phyloP scores from a whole-genome alignment of 2,888 invertebrate species.

The Perizoma affinitatum region DNA sequence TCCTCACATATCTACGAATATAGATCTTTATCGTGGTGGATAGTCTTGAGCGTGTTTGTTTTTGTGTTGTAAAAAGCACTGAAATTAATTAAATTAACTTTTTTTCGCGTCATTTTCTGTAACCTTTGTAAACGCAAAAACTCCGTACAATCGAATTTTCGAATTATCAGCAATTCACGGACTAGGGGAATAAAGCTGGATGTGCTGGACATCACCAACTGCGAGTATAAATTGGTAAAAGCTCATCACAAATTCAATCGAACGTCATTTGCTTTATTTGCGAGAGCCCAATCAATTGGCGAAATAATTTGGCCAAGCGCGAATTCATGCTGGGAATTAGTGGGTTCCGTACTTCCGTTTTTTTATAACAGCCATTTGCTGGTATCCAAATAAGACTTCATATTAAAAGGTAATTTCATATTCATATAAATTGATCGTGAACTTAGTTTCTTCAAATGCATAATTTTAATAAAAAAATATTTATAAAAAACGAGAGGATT shows the following conservation, averaged over 20 bases:
- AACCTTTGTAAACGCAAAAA: slow-evolving; percentile 3
- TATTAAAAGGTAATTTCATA: too few species aligned
- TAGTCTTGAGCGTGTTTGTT: too few species aligned
- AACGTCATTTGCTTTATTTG: slow-evolving; percentile 75
- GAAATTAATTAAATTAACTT: not conserved
- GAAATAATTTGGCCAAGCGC: slow-evolving; percentile 61
- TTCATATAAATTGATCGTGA: too few species aligned
- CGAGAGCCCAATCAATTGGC: slow-evolving; percentile 72
- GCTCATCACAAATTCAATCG: slow-evolving; percentile 79
- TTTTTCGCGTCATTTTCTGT: not conserved
- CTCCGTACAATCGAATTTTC: slow-evolving; percentile 14
- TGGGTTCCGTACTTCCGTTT: slow-evolving; percentile 43
- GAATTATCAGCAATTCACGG: slow-evolving; percentile 5
- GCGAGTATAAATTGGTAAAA: slow-evolving; percentile 62
- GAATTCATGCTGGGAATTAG: slow-evolving; percentile 13
- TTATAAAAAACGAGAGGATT: too few species aligned
- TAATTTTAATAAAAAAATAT: too few species aligned
- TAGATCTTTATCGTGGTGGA: too few species aligned
- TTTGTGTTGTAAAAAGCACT: not conserved
- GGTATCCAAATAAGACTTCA: too few species aligned
- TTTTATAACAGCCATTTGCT: not conserved
- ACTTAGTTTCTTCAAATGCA: too few species aligned
- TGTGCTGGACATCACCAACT: slow-evolving; percentile 20
- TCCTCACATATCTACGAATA: too few species aligned
- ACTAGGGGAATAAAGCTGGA: slow-evolving; percentile 10